A percentile compares a stretch with the other conserved stretches of the same genome.
These are phyloP conservation scores for Eulithis testata DNA, from an alignment of 2,888 invertebrate genomes.

Conservation along the genomic window DNA sequence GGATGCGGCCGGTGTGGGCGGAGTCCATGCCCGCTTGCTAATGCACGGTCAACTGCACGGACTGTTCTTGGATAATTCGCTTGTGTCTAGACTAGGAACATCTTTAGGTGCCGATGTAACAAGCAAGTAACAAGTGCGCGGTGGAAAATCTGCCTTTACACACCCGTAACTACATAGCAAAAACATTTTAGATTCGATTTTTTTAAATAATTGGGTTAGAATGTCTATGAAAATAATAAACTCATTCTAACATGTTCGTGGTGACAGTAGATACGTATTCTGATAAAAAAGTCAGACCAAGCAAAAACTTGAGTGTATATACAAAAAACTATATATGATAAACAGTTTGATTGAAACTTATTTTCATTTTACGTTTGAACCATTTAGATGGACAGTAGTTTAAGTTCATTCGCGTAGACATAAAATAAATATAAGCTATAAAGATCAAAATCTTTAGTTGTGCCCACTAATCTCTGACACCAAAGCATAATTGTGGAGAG, in stretches of 20 bases:
- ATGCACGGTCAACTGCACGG: slow-evolving; percentile 61
- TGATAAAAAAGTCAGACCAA: too few relatives aligned
- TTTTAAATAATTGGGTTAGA: too few relatives aligned
- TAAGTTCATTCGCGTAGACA: slow-evolving; percentile 41
- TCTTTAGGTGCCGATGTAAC: slow-evolving; percentile 20
- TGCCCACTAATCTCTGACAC: slow-evolving; percentile 70
- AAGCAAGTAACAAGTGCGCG: slow-evolving; percentile 12
- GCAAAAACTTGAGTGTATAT: too few relatives aligned
- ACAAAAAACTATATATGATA: too few relatives aligned
- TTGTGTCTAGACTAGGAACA: slow-evolving; percentile 32
- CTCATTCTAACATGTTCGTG: too few relatives aligned
- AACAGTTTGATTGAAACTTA: not conserved
- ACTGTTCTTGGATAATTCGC: slow-evolving; percentile 41
- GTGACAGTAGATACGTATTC: too few relatives aligned
- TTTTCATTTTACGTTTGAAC: not conserved
- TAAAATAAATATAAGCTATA: slow-evolving; percentile 61
- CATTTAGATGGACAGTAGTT: slow-evolving; percentile 16
- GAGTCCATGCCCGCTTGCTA: slow-evolving; percentile 68
- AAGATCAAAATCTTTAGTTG: slow-evolving; percentile 60
- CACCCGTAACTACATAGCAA: not conserved
- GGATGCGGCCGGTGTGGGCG: slow-evolving; percentile 74
- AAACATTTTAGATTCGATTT: too few relatives aligned
- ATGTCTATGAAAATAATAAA: too few relatives aligned
- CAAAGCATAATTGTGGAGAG: slow-evolving; percentile 75
- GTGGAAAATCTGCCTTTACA: slow-evolving; percentile 14